phyloP scores from a whole-genome alignment of 2,888 invertebrate species.

The Sinentomon sp. region DNA sequence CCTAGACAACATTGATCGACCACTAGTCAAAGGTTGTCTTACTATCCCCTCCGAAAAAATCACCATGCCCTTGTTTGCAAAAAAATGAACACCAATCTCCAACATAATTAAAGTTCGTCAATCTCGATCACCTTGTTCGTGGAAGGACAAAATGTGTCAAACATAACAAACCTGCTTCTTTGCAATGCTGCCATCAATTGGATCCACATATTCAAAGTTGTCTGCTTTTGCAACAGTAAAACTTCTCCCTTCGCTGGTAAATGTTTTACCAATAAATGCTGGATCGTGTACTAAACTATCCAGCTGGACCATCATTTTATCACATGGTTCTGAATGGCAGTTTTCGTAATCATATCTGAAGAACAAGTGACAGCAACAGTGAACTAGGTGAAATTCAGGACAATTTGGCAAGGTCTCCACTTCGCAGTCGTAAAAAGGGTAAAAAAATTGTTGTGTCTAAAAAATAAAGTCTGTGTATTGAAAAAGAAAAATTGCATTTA shows the following conservation, averaged over 20 bases:
- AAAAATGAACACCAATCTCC: constrained; percentile 4
- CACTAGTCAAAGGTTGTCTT: too few relatives aligned
- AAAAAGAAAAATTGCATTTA: too few relatives aligned
- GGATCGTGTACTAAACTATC: constrained; percentile 36
- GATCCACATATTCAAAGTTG: constrained; percentile 87
- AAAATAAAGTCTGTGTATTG: too few relatives aligned
- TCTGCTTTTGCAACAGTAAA: constrained; percentile 28
- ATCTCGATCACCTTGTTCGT: not conserved
- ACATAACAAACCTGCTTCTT: constrained; percentile 40
- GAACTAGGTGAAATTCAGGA: too few relatives aligned
- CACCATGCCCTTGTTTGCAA: too few relatives aligned
- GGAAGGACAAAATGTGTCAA: not conserved
- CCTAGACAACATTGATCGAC: too few relatives aligned
- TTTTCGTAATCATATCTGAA: constrained; percentile 89
- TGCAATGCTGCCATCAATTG: constrained; percentile 69
- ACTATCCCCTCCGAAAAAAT: too few relatives aligned
- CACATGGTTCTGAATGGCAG: constrained; percentile 59
- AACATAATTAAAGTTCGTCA: not conserved
- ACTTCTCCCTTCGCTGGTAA: constrained; percentile 23
- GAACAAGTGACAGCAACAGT: too few relatives aligned
- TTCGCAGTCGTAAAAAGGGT: too few relatives aligned
- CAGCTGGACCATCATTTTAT: constrained; percentile 61
- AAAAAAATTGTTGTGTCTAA: too few relatives aligned
- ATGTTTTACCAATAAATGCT: constrained; percentile 21
- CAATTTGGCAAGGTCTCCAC: too few relatives aligned